Conservation (phyloP, 2,888 invertebrate genomes). For the Tigriopus californicus region DNA sequence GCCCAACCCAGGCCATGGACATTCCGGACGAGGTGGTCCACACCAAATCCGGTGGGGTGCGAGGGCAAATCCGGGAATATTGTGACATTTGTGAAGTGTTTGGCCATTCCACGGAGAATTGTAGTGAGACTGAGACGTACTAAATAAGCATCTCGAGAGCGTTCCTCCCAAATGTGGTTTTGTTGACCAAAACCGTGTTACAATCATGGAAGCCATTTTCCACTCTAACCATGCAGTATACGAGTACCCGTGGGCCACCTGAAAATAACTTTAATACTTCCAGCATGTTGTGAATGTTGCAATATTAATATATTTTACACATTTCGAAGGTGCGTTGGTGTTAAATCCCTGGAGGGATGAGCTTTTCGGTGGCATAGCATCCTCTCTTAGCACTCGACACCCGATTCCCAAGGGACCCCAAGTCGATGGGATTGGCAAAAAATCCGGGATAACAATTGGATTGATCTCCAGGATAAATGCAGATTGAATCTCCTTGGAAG, state of each 20-base stretch:
- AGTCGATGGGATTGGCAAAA: not conserved
- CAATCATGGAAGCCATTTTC: no score
- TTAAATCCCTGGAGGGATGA: no score
- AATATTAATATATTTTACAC: no score
- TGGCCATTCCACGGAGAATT: slow-evolving; percentile 67
- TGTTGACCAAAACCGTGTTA: no score
- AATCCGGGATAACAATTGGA: slow-evolving; percentile 1
- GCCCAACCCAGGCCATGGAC: slow-evolving; percentile 51
- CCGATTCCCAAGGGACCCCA: not conserved
- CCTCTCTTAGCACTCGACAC: not conserved
- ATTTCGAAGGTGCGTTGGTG: no score
- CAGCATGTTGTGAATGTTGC: no score
- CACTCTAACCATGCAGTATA: no score
- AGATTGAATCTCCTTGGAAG: not conserved
- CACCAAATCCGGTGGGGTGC: slow-evolving; percentile 30
- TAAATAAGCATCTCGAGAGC: not conserved
- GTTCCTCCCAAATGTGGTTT: no score
- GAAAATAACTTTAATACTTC: no score
- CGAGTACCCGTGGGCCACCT: no score
- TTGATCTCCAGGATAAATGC: slow-evolving; percentile 1
- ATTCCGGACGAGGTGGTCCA: not conserved
- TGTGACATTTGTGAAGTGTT: slow-evolving; percentile 88
- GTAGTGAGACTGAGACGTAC: slow-evolving; percentile 63
- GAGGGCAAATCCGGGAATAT: slow-evolving; percentile 44
- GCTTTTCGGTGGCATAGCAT: not conserved